Evolutionary conservation across 2,113 vertebrate species (phyloP), one percentile per base, ranked within the genome.

Genomic region (Petromus typicus): DNA sequence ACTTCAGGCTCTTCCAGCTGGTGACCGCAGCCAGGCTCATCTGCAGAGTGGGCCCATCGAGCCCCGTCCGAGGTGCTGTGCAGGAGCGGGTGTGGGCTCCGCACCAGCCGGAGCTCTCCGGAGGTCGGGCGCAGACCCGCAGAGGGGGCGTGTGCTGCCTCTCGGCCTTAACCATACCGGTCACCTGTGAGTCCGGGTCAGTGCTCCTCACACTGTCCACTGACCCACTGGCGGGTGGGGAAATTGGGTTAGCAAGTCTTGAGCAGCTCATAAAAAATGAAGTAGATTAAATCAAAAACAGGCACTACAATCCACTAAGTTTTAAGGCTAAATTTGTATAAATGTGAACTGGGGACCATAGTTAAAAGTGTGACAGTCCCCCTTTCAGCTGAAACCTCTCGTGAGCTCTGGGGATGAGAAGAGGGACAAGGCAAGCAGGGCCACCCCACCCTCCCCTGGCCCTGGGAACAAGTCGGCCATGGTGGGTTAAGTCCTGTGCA

Each of bases 1-100:
- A 95, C 64, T 79, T 90, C 93, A 54, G 16, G 82, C 10, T 96
- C 43, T 90, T 83, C 81, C 83, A 93, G 37, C 18, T 79, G 57
- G 34, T 54, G 66, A 83, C 37, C 43, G 91, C 73, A 95, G 79
- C 79, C 56, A 92, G 30, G 14, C 48, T 91, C 75, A n/a, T 51
- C 25, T 76, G 30, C 51, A 34, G 22, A 56, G 51, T 2, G 61
- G 51, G 17, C 37, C 27, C 48, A 40, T 48, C 32, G 0, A 57
- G 71, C 57, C 71, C 22, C 8, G n/a, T 94, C 30, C 75, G 64
- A 7, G 45, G n/a, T n/a, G n/a, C 10, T 61, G 64, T 13, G 45
- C 34, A 51, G 66, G 61, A 43, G 7, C 64, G 37, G 45, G 45
- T n/a, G 20, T 48, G 57, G 63, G 51, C 43, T n/a, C 23, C 43